Evolutionary conservation across 1,140 invertebrate genomes (phyloP), one percentile per base, ranked within the genome.

Genomic region (honey bee (Apis mellifera)): DNA sequence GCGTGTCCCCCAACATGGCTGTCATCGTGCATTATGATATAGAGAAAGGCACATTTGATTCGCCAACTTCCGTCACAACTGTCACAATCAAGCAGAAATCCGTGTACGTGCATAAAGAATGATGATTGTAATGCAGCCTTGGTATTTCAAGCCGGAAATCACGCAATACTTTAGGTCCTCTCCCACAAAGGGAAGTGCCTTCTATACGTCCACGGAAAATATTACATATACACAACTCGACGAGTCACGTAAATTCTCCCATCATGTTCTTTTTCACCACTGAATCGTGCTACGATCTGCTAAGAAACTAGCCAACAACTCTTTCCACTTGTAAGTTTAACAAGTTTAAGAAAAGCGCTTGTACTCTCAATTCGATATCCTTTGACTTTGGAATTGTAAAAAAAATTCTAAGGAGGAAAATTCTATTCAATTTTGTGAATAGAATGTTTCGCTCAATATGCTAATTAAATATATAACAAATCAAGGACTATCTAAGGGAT

Each of bases 101-200:
- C 87, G 77, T 84, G 82, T 75, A 84, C 62, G 9, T n/a, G 85
- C 76, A 84, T 80, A 80, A 75, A 84, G 82, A 87, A 75, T 71
- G 65, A 86, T 32, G 80, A 89, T 89, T 88, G 86, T 84, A 78
- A 88, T 88, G 84, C 87, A 84, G 77, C 52, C 77, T 66, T 65
- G 7, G 74, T 77, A 23, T 78, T 75, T 76, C 78, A 74, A 84
- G 87, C 84, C 87, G 87, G 87, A 89, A 89, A 89, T 89, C 87
- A 89, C 87, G 87, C 81, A 89, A 88, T 57, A 70, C 81, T 86
- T 89, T 74, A 83, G 54, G 64, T 68, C 84, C 81, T 81, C 81
- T 3, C 32, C 68, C 62, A 65, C 72, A 65, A 78, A 82, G 65
- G 87, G 75, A 89, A 89, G 80, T 68, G 32, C 62, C 70, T 84